These are phyloP conservation scores for Boloria selene DNA, from an alignment of 2,888 invertebrate genomes.

Conservation along the genomic window DNA sequence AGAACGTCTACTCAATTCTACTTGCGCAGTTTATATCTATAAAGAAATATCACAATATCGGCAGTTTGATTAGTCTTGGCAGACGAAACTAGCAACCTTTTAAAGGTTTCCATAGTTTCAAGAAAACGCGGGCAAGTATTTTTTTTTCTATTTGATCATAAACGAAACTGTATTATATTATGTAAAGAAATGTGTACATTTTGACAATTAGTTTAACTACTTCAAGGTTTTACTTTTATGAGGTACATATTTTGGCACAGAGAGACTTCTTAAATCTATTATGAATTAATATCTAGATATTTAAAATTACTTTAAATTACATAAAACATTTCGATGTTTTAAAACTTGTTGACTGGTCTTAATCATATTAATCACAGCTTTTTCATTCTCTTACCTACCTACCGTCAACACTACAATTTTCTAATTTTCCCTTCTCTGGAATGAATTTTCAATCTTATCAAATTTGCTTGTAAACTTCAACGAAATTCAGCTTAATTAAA, in stretches of 20 bases:
- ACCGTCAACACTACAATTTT: conserved; percentile 74
- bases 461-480: conserved; percentile 15
- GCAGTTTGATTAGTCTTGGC: conserved; percentile 40
- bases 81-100: conserved; percentile 24
- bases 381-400: conserved; percentile 78
- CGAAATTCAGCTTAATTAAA: conserved; percentile 20
- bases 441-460: conserved; percentile 66
- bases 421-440: conserved; percentile 70
- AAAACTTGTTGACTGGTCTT: conserved; percentile 82
- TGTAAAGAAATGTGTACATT: conserved; percentile 65
- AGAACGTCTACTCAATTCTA: conserved; percentile 21
- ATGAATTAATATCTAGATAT: conserved; percentile 71
- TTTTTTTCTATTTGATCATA: conserved; percentile 33
- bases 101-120: conserved; percentile 20
- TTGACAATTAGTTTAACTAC: conserved; percentile 75
- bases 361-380: conserved; percentile 81
- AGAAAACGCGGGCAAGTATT: conserved; percentile 46
- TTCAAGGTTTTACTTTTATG: conserved; percentile 82
- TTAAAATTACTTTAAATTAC: conserved; percentile 71
- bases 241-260: conserved; percentile 93
- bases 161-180: conserved; percentile 45
- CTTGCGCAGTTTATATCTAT: conserved; percentile 29
- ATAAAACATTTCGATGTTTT: conserved; percentile 82
- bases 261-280: conserved; percentile 83
- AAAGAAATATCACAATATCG: conserved; percentile 48